Conservation (phyloP, 2,797 vertebrate species). For the Phataginus tricuspis region DNA sequence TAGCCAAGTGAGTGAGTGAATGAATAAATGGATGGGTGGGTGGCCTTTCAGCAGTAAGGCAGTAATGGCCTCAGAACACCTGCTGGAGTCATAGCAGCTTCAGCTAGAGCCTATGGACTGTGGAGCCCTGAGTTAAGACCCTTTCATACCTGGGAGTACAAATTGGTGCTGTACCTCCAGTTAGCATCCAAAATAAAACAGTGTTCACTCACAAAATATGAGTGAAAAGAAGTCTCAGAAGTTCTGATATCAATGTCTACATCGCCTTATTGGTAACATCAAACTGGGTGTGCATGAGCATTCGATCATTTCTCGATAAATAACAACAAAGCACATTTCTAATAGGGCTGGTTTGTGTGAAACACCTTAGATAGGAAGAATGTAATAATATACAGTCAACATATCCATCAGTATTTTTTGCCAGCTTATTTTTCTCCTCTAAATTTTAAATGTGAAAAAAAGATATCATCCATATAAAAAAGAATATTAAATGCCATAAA, state of each 20-base stretch:
- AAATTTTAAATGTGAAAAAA: neutral
- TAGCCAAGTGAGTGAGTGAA: neutral
- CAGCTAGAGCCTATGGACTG: too few species aligned
- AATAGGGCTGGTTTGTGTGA: neutral
- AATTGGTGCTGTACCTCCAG: neutral
- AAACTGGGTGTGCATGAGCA: fast-evolving
- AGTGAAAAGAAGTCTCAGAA: neutral
- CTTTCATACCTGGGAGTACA: neutral
- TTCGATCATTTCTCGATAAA: neutral
- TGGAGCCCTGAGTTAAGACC: neutral
- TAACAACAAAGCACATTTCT: neutral
- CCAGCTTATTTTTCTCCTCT: neutral
- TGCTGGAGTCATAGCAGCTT: neutral
- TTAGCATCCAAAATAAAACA: neutral
- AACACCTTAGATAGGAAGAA: neutral
- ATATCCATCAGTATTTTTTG: neutral
- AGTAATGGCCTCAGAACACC: neutral
- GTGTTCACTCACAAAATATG: neutral
- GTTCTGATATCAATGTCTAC: neutral
- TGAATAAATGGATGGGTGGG: neutral
- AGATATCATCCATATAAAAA: neutral
- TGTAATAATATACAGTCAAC: neutral
- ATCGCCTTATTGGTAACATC: neutral
- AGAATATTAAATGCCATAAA: neutral
- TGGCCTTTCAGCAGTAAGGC: neutral